Percentiles rank a stretch among this genome's conserved stretches.
Evolutionary conservation across 2,888 invertebrate species (phyloP).

Genomic region (Acleris sparsana): DNA sequence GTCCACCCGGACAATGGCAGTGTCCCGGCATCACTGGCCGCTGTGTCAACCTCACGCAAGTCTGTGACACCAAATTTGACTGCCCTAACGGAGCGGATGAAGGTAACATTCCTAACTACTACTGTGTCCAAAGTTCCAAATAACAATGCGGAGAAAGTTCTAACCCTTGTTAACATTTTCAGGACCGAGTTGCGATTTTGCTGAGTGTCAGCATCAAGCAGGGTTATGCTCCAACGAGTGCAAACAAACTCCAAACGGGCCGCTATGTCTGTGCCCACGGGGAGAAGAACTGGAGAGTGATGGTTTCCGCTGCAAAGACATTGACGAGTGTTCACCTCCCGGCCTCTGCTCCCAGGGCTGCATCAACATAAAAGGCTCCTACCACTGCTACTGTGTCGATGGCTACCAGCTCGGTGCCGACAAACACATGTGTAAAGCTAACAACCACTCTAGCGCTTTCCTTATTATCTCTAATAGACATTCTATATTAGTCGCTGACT

Average conservation of each 20-base stretch:
- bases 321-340: slow-evolving; percentile 94
- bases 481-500: slow-evolving; percentile 94
- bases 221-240: slow-evolving; percentile 93
- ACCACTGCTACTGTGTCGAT: slow-evolving; percentile 92
- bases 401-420: slow-evolving; percentile 92
- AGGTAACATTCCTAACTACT: slow-evolving; percentile 76
- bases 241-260: slow-evolving; percentile 93
- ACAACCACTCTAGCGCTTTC: slow-evolving; percentile 95
- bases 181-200: slow-evolving; percentile 91
- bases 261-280: slow-evolving; percentile 93
- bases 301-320: slow-evolving; percentile 89
- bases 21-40: slow-evolving; percentile 91
- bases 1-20: slow-evolving; percentile 91
- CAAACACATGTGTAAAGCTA: slow-evolving; percentile 95
- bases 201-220: slow-evolving; percentile 89
- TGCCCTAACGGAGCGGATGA: slow-evolving; percentile 98
- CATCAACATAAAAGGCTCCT: slow-evolving; percentile 94
- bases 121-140: slow-evolving; percentile 1
- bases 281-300: slow-evolving; percentile 91
- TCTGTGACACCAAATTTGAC: slow-evolving; percentile 94
- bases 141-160: not conserved
- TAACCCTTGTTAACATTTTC: slow-evolving; percentile 23
- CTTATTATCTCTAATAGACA: slow-evolving; percentile 97
- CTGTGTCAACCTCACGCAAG: slow-evolving; percentile 93
- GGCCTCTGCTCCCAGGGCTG: slow-evolving; percentile 96